Base-by-base conservation (phyloP, 2,113 vertebrate species). In the Martes martes region DNA sequence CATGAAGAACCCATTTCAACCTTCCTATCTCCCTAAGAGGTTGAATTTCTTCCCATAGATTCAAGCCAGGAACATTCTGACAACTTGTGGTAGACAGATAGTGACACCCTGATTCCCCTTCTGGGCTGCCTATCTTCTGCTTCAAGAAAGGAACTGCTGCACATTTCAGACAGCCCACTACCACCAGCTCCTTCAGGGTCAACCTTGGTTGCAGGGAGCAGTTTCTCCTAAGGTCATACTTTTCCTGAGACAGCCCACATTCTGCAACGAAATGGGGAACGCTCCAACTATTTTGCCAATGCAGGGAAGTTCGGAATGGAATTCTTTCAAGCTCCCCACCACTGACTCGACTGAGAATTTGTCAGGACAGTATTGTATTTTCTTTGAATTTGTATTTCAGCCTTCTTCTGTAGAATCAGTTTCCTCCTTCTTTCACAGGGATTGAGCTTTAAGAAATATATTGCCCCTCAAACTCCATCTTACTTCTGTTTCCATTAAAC, bases 61-160 rank as follows among this genome's bases (percentile, higher is more conserved):
- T 45, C 61, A 81, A 19, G 14, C 24, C 7, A 74, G 7, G 50
- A 26, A 42, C 11, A 69, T 87, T 87, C 16, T 42, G 31, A 59
- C 7, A 59, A 81, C 3, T 33, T 93, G 50, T 31, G 16, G 15
- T 67, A 93, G 19, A 82, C 2, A 82, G 16, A 74, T 11, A 2
- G 3, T 42, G 26, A 31, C 26, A 92, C 2, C 6, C 82, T 28
- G 3, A 50, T 33, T 57, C 21, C 7, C 42, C 52, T 73, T 55
- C 42, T 6, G 18, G 21, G 52, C 19, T 3, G 50, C 3, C 3
- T 15, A 21, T 0, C 8, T 63, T 55, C 3, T 16, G 21, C 57
- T 82, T 82, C 13, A 36, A 50, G 9, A 15, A 67, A 90, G 1
- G 55, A 55, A 57, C 13, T 42, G 6, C 14, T 86, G 8, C 2